Conservation (phyloP, 2,888 invertebrate genomes). For the Tubulanus polymorphus region DNA sequence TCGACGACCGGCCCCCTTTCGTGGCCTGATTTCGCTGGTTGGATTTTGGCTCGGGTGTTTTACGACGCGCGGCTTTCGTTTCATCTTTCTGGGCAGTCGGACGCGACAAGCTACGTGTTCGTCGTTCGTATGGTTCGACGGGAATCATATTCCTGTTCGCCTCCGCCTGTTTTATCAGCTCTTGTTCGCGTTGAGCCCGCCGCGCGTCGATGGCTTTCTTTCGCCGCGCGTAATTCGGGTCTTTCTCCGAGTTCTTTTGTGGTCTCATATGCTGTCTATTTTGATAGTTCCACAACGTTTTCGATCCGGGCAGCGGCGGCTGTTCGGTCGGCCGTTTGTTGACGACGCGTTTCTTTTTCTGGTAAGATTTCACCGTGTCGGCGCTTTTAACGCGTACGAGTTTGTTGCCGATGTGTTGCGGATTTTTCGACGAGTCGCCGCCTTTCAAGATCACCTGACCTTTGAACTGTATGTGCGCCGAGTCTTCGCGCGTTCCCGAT, state of each 20-base stretch:
- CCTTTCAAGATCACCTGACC: too few relatives aligned
- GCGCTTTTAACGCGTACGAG: background rate
- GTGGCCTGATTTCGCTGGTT: too few relatives aligned
- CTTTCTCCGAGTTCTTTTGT: slow-evolving; percentile 45
- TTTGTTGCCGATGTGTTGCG: too few relatives aligned
- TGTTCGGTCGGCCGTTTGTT: background rate
- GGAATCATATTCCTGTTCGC: slow-evolving; percentile 36
- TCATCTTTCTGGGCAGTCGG: too few relatives aligned
- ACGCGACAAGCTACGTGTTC: background rate
- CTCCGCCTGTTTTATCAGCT: slow-evolving; percentile 39
- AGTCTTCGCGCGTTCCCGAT: background rate
- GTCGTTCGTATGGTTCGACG: slow-evolving; percentile 12
- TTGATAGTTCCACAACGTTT: background rate
- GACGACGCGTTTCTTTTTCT: background rate
- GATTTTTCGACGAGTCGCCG: too few relatives aligned
- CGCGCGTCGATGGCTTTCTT: slow-evolving; percentile 28
- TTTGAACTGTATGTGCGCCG: background rate
- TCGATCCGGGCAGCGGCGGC: background rate
- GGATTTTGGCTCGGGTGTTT: too few relatives aligned
- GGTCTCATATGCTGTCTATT: slow-evolving; percentile 20
- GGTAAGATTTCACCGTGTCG: background rate
- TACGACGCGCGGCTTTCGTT: too few relatives aligned
- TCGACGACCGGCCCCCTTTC: too few relatives aligned
- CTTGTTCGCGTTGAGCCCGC: slow-evolving; percentile 31
- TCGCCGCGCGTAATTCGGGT: slow-evolving; percentile 38